Evolutionary conservation across 2,888 invertebrate species (phyloP), one percentile per base, ranked within the genome.

Genomic region (Myathropa florea): DNA sequence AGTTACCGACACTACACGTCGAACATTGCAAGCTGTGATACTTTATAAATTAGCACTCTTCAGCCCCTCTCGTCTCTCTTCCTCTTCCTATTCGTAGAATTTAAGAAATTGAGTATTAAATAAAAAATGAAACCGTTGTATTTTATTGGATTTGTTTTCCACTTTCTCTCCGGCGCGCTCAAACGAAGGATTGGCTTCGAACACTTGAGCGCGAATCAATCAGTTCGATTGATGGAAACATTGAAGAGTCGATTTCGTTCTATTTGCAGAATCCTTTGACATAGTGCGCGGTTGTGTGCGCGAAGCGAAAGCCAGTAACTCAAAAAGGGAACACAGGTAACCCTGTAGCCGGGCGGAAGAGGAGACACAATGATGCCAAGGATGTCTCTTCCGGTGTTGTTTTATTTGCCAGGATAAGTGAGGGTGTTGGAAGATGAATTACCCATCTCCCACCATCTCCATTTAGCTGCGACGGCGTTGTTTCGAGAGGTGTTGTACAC

Each of bases 1-100:
- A 86, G 10, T 53, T 86, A 18, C 86, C 86, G 10, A 75, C 86
- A 70, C 59, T 86, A 57, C 78, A 83, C 61, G 73, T 83, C 63
- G 86, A 86, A 83, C 86, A 86, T 83, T 83, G 86, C 86, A 86
- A 86, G 83, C 86, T 86, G 86, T 86, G 86, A 86, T 86, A 86
- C 57, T 64, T 77, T 84, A 72, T 64, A 39, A 24, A 23, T 75
- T 57, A 26, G 57, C 12, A 28, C 18, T 67, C 57, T 12, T 26
- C 24, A 24, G 61, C 70, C 30, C 61, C 26, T 61, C 14, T 36
- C 6, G 23, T 60, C 33, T n/a, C 14, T 53, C 57, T 30, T 46
- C 55, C 39, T 68, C 64, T 77, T 86, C 73, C 68, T 73, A 73
- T 82, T 70, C 64, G 68, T 83, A 84, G 67, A 61, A 4, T 63